Evolutionary conservation across 2,113 vertebrate species (phyloP).

Genomic region (Eurypyga helias): DNA sequence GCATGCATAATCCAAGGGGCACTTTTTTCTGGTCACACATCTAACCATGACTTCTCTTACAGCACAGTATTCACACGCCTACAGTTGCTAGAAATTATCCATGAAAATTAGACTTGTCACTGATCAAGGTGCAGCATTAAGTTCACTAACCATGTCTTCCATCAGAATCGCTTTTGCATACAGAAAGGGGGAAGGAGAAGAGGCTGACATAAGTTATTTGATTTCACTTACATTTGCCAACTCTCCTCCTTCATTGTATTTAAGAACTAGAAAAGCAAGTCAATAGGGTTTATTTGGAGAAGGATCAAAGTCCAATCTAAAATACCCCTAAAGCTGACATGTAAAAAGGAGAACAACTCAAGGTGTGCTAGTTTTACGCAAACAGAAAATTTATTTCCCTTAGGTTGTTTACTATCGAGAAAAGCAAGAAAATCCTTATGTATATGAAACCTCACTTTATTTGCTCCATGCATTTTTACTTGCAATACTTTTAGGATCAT

Average conservation of each 20-base stretch:
- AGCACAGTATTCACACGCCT: neutral
- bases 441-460: neutral
- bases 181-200: neutral
- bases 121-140: neutral
- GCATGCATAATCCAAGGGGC: neutral
- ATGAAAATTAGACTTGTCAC: neutral
- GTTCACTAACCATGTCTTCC: neutral
- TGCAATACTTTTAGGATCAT: neutral
- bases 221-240: neutral
- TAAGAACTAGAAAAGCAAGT: neutral
- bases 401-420: neutral
- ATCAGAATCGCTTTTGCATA: neutral
- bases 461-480: neutral
- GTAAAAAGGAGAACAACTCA: neutral
- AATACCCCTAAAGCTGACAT: neutral
- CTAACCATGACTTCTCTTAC: neutral
- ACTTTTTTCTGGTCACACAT: neutral
- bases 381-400: neutral
- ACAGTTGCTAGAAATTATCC: neutral
- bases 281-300: neutral
- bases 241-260: neutral
- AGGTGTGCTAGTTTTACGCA: neutral
- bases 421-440: neutral
- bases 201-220: neutral
- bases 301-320: neutral